Conservation (phyloP, 2,113 vertebrate genomes). For the Tylochromis polylepis region DNA sequence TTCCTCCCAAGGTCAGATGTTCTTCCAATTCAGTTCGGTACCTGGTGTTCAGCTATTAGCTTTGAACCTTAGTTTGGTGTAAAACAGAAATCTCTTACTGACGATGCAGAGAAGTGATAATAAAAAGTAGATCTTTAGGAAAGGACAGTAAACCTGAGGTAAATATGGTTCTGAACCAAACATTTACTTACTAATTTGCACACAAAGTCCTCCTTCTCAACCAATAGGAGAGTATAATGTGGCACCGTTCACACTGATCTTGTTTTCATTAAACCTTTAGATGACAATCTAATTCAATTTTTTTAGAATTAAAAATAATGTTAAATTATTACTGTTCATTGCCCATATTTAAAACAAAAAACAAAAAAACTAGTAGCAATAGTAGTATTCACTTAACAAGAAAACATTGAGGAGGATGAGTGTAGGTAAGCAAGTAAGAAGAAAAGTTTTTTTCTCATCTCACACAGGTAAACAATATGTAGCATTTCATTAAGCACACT, state of each 20-base stretch:
- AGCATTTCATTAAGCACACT: slow-evolving; percentile 36
- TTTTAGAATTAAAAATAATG: background rate
- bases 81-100: background rate
- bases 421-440: background rate
- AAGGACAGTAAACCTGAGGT: background rate
- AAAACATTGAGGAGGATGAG: background rate
- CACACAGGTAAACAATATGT: slow-evolving; percentile 4
- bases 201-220: background rate
- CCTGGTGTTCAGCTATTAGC: background rate
- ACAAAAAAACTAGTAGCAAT: background rate
- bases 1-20: slow-evolving; percentile 34
- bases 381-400: background rate
- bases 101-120: background rate
- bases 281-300: background rate
- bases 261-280: background rate
- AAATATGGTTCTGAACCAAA: background rate
- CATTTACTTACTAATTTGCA: background rate
- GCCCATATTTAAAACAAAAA: background rate
- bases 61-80: background rate
- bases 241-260: background rate
- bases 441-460: background rate
- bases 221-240: background rate
- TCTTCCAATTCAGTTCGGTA: background rate
- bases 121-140: background rate
- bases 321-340: background rate